Conservation (phyloP, 2,888 invertebrate genomes). For the Dexiosoma caninum region DNA sequence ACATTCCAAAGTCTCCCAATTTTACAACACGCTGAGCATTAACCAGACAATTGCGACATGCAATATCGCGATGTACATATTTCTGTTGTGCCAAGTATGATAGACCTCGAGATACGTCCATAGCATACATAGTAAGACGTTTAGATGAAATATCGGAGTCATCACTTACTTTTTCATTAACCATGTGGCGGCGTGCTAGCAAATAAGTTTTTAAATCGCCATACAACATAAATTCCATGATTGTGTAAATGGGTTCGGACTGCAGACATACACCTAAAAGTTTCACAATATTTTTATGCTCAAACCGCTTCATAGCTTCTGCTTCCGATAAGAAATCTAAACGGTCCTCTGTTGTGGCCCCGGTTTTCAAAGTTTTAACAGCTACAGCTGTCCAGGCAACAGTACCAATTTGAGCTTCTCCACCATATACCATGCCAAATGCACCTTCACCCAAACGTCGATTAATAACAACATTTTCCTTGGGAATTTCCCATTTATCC, state of each 20-base stretch:
- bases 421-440: conserved; percentile 92
- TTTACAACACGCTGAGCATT: conserved; percentile 86
- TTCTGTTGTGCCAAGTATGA: conserved; percentile 90
- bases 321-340: conserved; percentile 95
- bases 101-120: conserved; percentile 91
- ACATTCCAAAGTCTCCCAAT: conserved; percentile 93
- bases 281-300: conserved; percentile 91
- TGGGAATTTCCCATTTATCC: conserved; percentile 92
- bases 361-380: conserved; percentile 92
- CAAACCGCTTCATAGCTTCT: conserved; percentile 95
- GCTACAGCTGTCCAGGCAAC: conserved; percentile 90
- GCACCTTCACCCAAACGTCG: conserved; percentile 92
- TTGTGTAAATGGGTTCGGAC: conserved; percentile 90
- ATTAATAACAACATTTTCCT: conserved; percentile 91
- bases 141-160: conserved; percentile 87
- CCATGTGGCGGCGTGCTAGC: conserved; percentile 89
- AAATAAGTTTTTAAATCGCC: conserved; percentile 94
- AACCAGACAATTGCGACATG: conserved; percentile 87
- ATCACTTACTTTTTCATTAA: conserved; percentile 81
- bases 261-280: conserved; percentile 91
- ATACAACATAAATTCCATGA: conserved; percentile 96
- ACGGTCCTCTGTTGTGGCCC: conserved; percentile 90
- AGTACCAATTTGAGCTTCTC: conserved; percentile 84
- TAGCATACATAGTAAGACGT: conserved; percentile 90
- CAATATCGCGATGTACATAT: conserved; percentile 94